Evolutionary conservation across 2,888 invertebrate genomes (phyloP).

Genomic region (Cerceris rybyensis): DNA sequence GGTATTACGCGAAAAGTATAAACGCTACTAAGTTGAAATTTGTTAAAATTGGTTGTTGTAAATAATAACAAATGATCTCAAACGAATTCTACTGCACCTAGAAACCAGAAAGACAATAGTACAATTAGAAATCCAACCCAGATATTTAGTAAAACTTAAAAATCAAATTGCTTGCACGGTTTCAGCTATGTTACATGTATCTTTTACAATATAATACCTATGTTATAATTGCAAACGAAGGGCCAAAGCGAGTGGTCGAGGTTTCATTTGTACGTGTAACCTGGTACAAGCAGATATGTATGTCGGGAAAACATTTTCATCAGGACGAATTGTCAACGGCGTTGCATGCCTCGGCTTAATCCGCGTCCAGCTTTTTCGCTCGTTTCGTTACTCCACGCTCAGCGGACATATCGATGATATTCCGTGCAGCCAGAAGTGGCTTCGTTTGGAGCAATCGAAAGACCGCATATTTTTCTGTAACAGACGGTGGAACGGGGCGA

Average conservation of each 20-base stretch:
- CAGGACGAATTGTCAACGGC: constrained; percentile 46
- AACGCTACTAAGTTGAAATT: too few relatives aligned
- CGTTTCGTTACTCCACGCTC: constrained; percentile 38
- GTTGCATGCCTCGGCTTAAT: constrained; percentile 40
- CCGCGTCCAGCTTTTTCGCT: constrained; percentile 49
- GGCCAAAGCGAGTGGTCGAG: background rate
- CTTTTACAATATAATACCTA: background rate
- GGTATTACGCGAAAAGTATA: too few relatives aligned
- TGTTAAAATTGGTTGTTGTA: too few relatives aligned
- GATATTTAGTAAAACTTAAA: too few relatives aligned
- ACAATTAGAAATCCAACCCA: too few relatives aligned
- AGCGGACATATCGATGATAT: constrained; percentile 58
- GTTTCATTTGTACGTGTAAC: constrained; percentile 20
- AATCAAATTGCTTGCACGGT: too few relatives aligned
- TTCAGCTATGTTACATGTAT: background rate
- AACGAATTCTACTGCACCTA: too few relatives aligned
- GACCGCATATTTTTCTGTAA: constrained; percentile 34
- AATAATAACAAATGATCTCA: too few relatives aligned
- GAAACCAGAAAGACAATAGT: too few relatives aligned
- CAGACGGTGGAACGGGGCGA: background rate
- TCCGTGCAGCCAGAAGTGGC: constrained; percentile 40
- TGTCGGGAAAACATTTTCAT: constrained; percentile 42
- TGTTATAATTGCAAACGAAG: too few relatives aligned
- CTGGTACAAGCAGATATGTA: constrained; percentile 44
- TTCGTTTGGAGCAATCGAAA: constrained; percentile 43